phyloP scores from a whole-genome alignment of 2,113 vertebrate species.

The Anoura caudifer region DNA sequence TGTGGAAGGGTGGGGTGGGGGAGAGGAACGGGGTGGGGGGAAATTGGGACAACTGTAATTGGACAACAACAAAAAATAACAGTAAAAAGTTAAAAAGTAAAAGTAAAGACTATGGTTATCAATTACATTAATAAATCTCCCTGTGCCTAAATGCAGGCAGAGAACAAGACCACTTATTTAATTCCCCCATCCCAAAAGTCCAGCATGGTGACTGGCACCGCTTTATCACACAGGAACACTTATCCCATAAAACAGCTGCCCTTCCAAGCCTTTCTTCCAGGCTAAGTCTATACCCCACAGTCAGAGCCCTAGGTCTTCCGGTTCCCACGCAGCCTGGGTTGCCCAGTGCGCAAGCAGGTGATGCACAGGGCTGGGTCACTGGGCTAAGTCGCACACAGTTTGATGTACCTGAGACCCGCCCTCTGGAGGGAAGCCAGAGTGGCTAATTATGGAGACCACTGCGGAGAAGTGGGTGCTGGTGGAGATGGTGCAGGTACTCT shows the following conservation, averaged over 20 bases:
- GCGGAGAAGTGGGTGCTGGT: slow-evolving; percentile 97
- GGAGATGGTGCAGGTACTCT: slow-evolving; percentile 97
- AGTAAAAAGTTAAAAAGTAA: too few relatives aligned
- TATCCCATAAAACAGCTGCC: fast-evolving
- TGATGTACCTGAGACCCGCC: neutral
- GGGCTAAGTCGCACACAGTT: neutral
- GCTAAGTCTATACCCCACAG: fast-evolving
- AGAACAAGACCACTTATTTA: too few relatives aligned
- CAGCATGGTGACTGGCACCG: fast-evolving
- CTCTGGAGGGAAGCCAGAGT: slow-evolving; percentile 13
- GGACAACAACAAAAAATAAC: too few relatives aligned
- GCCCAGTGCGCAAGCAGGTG: neutral
- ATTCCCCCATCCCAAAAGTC: fast-evolving
- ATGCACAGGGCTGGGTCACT: fast-evolving
- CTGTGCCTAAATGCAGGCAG: neutral
- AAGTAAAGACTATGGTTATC: neutral
- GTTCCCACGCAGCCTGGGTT: fast-evolving
- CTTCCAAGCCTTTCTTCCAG: fast-evolving
- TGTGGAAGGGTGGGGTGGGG: too few relatives aligned
- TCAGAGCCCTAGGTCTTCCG: fast-evolving
- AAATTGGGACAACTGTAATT: too few relatives aligned
- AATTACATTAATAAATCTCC: neutral
- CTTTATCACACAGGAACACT: too few relatives aligned
- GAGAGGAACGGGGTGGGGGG: too few relatives aligned
- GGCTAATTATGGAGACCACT: slow-evolving; percentile 84